Conservation (phyloP, 2,888 invertebrate species). For the Drosophila anomalata region DNA sequence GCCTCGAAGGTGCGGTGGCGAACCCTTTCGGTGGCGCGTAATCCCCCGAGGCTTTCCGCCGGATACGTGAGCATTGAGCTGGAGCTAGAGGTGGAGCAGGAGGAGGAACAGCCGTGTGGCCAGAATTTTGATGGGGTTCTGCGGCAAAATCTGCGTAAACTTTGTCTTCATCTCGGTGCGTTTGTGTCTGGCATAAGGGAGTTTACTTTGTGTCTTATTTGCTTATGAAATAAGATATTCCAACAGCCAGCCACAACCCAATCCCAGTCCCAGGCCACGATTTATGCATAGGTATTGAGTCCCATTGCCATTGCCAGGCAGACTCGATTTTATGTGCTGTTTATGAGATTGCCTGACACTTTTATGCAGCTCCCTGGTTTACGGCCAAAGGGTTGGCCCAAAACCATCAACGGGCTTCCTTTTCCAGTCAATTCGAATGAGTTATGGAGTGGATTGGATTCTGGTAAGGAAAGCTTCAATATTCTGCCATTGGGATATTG, state of each 20-base stretch:
- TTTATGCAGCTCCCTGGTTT: conserved; percentile 65
- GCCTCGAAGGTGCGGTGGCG: conserved; percentile 59
- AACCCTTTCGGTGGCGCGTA: conserved; percentile 68
- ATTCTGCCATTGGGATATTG: conserved; percentile 1
- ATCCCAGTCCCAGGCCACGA: conserved; percentile 29
- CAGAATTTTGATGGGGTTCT: conserved; percentile 81
- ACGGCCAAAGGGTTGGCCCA: conserved; percentile 57
- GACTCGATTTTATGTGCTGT: conserved; percentile 76
- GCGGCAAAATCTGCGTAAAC: conserved; percentile 78
- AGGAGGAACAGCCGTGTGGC: conserved; percentile 65
- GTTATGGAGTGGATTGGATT: conserved; percentile 41
- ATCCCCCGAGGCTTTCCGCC: conserved; percentile 52
- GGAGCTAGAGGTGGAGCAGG: conserved; percentile 11
- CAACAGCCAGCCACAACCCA: conserved; percentile 31
- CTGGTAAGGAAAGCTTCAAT: conserved; percentile 3
- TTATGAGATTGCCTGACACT: conserved; percentile 76
- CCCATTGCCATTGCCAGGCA: conserved; percentile 24
- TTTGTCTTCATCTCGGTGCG: conserved; percentile 45
- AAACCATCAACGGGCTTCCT: conserved; percentile 2
- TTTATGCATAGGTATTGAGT: conserved; percentile 63
- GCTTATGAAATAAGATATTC: conserved; percentile 79
- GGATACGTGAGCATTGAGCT: conserved; percentile 38
- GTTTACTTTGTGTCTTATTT: conserved; percentile 77
- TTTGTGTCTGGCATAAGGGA: conserved; percentile 28
- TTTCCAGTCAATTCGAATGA: conserved; percentile 26